phyloP scores from a whole-genome alignment of 2,797 vertebrate genomes.

The Apogon hyalosoma region DNA sequence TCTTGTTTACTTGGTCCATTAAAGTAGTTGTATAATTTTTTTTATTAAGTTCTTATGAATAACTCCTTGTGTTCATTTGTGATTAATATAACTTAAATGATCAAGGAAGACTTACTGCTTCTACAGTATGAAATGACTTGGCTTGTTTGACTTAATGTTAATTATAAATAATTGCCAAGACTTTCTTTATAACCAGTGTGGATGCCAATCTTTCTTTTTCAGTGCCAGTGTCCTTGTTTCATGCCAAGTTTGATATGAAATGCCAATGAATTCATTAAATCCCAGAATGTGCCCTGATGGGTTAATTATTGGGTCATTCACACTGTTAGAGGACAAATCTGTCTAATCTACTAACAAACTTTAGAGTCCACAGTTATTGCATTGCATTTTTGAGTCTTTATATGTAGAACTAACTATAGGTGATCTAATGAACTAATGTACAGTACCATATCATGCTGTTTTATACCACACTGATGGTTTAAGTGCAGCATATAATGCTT shows the following conservation, averaged over 20 bases:
- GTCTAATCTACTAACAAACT: neutral
- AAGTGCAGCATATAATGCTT: neutral
- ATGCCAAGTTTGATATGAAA: slow-evolving; percentile 23
- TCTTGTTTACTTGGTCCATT: too few relatives aligned
- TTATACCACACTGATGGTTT: neutral
- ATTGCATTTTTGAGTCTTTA: neutral
- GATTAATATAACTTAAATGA: too few relatives aligned
- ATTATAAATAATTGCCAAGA: too few relatives aligned
- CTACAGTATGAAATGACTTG: too few relatives aligned
- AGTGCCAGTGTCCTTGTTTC: slow-evolving; percentile 10
- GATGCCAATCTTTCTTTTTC: slow-evolving; percentile 11
- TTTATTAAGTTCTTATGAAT: too few relatives aligned
- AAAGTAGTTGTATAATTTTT: too few relatives aligned
- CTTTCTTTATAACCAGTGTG: neutral
- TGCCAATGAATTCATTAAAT: neutral
- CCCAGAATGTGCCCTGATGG: neutral
- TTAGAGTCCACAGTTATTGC: slow-evolving; percentile 5
- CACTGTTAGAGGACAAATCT: slow-evolving; percentile 11
- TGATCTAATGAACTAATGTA: neutral
- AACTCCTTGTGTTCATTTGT: too few relatives aligned
- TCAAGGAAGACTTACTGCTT: too few relatives aligned
- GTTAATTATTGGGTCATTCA: slow-evolving; percentile 15
- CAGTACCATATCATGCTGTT: neutral
- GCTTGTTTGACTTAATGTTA: too few relatives aligned
- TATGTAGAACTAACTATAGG: neutral